These are phyloP conservation scores for Alcis repandata DNA, from an alignment of 2,888 invertebrate genomes.

Conservation along the genomic window DNA sequence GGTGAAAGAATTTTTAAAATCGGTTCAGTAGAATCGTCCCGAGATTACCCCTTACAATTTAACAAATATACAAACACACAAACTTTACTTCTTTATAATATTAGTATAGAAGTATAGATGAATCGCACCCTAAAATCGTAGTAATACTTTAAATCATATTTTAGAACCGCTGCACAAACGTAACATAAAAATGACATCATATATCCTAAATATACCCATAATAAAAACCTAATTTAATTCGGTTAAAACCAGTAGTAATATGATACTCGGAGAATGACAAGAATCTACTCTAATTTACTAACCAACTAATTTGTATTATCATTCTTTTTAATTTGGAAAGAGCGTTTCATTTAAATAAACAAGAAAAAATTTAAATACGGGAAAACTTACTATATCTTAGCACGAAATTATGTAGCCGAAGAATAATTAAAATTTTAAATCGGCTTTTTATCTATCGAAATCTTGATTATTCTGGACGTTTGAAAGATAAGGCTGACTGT, in stretches of 20 bases:
- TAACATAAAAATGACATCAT: not conserved
- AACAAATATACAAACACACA: no score
- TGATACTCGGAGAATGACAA: conserved; percentile 44
- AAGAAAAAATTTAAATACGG: conserved; percentile 32
- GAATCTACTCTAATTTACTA: conserved; percentile 50
- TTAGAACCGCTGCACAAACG: no score
- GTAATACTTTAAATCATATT: no score
- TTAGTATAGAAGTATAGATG: no score
- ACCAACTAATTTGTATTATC: conserved; percentile 28
- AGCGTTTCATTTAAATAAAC: conserved; percentile 47
- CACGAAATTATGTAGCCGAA: conserved; percentile 28
- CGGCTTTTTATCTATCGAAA: conserved; percentile 13
- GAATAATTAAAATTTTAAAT: conserved; percentile 36
- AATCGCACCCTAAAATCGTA: no score
- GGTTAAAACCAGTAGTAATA: conserved; percentile 48
- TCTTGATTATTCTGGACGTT: conserved; percentile 21
- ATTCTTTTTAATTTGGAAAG: conserved; percentile 31
- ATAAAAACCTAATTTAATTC: conserved; percentile 27
- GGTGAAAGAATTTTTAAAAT: no score
- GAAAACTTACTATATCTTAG: conserved; percentile 33
- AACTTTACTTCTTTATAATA: no score
- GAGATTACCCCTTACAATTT: no score
- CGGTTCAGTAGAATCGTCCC: no score
- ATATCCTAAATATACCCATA: not conserved
- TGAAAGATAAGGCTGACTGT: conserved; percentile 10